These are phyloP conservation scores for Drosophila murphyi DNA, from an alignment of 1,140 invertebrate species.

Conservation along the genomic window DNA sequence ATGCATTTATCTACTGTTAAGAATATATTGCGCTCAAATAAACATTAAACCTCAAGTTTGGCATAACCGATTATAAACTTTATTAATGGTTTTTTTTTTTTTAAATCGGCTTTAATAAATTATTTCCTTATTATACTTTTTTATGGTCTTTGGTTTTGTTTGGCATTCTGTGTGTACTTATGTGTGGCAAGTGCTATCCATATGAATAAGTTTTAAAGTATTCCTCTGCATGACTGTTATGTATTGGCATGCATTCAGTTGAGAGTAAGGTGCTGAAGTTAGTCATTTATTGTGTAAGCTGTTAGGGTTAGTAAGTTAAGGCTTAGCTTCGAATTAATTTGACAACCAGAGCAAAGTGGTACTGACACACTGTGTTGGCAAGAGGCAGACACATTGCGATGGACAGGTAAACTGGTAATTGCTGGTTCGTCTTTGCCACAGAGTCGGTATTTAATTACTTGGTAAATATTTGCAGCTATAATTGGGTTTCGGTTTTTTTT, in stretches of 20 bases:
- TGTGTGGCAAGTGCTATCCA: neutral
- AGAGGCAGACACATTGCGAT: neutral
- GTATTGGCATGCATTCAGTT: neutral
- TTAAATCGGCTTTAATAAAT: slow-evolving; percentile 20
- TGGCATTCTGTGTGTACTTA: neutral
- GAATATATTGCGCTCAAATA: neutral
- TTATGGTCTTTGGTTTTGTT: slow-evolving; percentile 8
- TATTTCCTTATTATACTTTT: slow-evolving; percentile 23
- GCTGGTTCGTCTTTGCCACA: slow-evolving; percentile 28
- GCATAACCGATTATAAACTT: slow-evolving; percentile 1
- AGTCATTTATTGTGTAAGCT: slow-evolving; percentile 70
- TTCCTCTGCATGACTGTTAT: neutral
- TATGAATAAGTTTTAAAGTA: neutral
- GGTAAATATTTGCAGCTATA: slow-evolving; percentile 77
- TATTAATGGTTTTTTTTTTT: slow-evolving; percentile 13
- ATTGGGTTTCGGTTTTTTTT: slow-evolving; percentile 64
- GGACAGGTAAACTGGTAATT: slow-evolving; percentile 7
- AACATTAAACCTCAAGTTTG: slow-evolving; percentile 19
- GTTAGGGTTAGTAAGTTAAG: slow-evolving; percentile 35
- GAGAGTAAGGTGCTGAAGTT: slow-evolving; percentile 42
- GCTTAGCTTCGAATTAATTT: slow-evolving; percentile 62
- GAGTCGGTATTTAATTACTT: slow-evolving; percentile 74
- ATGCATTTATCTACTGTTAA: neutral
- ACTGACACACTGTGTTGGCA: slow-evolving; percentile 20
- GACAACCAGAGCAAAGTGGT: slow-evolving; percentile 21